These are phyloP conservation scores for Nebria salina DNA, from an alignment of 2,888 invertebrate species.

Conservation along the genomic window DNA sequence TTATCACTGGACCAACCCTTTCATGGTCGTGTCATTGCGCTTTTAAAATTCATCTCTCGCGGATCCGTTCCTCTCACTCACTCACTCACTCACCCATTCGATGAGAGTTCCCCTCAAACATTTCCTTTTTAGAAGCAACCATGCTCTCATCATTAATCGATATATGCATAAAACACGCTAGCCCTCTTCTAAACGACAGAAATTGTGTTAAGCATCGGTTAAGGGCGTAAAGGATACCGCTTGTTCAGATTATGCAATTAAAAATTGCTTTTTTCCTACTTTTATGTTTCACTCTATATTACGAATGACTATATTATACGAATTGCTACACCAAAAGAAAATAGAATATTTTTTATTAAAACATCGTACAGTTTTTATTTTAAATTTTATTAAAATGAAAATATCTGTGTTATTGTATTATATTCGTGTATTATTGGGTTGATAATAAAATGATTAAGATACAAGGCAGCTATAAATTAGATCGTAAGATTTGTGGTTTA, in stretches of 20 bases:
- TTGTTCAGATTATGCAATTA: slow-evolving; percentile 32
- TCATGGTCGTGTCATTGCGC: slow-evolving; percentile 37
- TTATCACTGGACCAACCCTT: slow-evolving; percentile 21
- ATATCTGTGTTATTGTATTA: no score
- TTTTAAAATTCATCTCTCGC: slow-evolving; percentile 32
- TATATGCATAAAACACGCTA: not conserved
- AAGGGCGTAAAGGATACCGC: slow-evolving; percentile 11
- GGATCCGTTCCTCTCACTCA: not conserved
- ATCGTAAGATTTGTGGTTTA: not conserved
- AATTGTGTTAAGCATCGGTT: slow-evolving; percentile 28
- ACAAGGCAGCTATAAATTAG: no score
- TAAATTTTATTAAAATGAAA: not conserved
- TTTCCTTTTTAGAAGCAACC: not conserved
- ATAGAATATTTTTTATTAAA: no score
- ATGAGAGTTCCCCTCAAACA: slow-evolving; percentile 2
- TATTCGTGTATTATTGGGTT: no score
- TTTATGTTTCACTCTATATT: not conserved
- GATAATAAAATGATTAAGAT: no score
- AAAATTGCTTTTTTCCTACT: slow-evolving; percentile 4
- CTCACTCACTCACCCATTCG: not conserved
- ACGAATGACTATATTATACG: not conserved
- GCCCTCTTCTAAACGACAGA: slow-evolving; percentile 11
- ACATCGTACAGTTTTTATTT: no score
- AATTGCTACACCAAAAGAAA: no score
- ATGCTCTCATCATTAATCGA: not conserved